Evolutionary conservation across 2,113 vertebrate species (phyloP), one percentile per base, ranked within the genome.

Genomic region (Cryptotis parvus): DNA sequence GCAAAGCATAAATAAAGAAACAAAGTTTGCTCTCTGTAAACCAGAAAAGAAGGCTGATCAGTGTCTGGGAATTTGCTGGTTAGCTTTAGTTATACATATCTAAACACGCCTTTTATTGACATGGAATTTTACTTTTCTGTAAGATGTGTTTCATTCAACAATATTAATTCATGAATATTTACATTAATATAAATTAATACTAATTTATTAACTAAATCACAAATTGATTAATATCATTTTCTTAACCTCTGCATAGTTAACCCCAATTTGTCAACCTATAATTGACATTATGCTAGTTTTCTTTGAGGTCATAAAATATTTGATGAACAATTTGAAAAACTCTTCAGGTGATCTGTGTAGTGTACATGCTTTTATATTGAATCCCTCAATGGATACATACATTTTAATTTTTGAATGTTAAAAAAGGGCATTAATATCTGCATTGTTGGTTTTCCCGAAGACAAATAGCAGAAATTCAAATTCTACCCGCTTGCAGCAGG

Each of bases 381-480:
- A 82, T 26, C n/a, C 35, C 80, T 74, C 35, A 76, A 84, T 86
- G 31, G 37, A 41, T 10, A 52, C 27, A 37, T 70, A 33, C 14
- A 43, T 87, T 26, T 74, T 78, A 68, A 33, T 76, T 29, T 39
- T 80, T 58, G 52, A 89, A 75, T 76, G 31, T 27, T n/a, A 91
- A 14, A 82, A 91, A 14, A 82, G 12, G 3, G 24, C 58, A 22
- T 74, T 69, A 87, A 41, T 55, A 55, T 55, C 52, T 55, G 52
- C 52, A 55, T 55, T 61, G 31, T 26, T 49, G 49, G 52, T 75
- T 68, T 76, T 89, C n/a, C 41, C 24, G 39, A 65, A 6, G 22
- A 72, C n/a, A 89, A 39, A 3, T 3, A 63, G 1, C 52, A 11
- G 20, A 37, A 6, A 33, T 76, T 81, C 39, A 22, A 1, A 3